Percentiles rank a stretch among this genome's conserved stretches.
These are phyloP conservation scores for Acanthococcus lagerstroemiae DNA, from an alignment of 2,888 invertebrate genomes.

Conservation along the genomic window DNA sequence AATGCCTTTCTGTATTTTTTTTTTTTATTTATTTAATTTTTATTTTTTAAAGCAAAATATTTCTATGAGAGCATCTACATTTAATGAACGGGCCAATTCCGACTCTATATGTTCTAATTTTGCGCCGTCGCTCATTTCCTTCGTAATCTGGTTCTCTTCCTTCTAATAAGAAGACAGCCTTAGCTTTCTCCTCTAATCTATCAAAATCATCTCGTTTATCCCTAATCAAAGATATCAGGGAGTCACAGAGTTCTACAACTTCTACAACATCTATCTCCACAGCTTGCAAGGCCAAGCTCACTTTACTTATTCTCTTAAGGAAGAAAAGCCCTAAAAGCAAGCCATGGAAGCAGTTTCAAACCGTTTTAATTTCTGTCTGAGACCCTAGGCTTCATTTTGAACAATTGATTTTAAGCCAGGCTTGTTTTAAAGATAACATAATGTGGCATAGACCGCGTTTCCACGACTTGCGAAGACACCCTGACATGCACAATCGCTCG, in stretches of 20 bases:
- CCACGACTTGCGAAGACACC: background rate
- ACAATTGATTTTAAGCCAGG: background rate
- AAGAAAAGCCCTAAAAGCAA: background rate
- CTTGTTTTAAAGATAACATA: background rate
- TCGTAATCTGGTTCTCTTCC: background rate
- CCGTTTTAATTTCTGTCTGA: background rate
- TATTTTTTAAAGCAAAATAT: too few relatives aligned
- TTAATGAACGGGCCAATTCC: too few relatives aligned
- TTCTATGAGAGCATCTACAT: too few relatives aligned
- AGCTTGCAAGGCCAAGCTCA: background rate
- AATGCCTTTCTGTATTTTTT: background rate
- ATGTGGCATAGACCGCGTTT: background rate
- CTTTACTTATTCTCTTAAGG: background rate
- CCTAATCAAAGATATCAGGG: background rate
- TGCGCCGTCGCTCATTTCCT: background rate
- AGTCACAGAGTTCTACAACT: background rate
- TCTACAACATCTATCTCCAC: background rate
- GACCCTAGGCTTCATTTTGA: background rate
- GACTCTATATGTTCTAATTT: background rate
- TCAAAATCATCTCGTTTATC: background rate
- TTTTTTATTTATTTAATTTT: too few relatives aligned
- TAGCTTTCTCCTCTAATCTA: background rate
- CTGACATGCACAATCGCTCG: background rate
- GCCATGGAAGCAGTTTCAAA: background rate
- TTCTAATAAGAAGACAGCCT: background rate